Base-by-base conservation (phyloP, 2,113 vertebrate species). In the Gracilinanus agilis region DNA sequence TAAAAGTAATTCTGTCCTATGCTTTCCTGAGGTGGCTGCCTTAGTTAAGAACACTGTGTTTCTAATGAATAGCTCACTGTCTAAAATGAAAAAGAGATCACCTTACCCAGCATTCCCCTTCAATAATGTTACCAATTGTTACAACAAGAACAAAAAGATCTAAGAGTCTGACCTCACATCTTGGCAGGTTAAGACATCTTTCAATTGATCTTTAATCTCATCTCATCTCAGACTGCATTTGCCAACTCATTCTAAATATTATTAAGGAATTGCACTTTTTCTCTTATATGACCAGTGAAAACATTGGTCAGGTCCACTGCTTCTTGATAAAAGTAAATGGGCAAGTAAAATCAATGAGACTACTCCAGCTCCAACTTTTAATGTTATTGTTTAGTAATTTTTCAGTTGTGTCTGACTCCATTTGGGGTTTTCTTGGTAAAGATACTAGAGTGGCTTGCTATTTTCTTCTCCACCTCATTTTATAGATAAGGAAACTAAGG, bases 231-330 rank as follows among this genome's bases (percentile, higher is more conserved):
- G 92, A 97, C 89, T 94, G 92, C 75, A 92, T 96, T 97, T 97
- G 96, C 94, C 89, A 97, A 95, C 91, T 97, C 96, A 95, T 96
- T 96, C 94, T 96, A 96, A 96, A 94, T 90, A 56, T 92, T 96
- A 93, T 93, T 91, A 95, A 91, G 27, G 93, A 97, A 93, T 54
- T 92, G 94, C 88, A 97, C 34, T 94, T 95, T 23, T 92, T 55
- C 91, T 54, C 11, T 95, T 95, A 25, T 89, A 67, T 54, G 58
- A 93, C 67, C 24, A 90, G 93, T 88, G 53, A 97, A 96, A 94
- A 94, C 16, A 94, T 91, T 96, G 92, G 88, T 75, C 90, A 96
- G 83, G 24, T 40, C 29, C 61, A 75, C 34, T 13, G 49, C 8
- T 13, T n/a, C 67, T n/a, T 40, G 34, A 7, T 40, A 75, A 40